phyloP scores from a whole-genome alignment of 2,888 invertebrate species.

The Phaonia tiefii region DNA sequence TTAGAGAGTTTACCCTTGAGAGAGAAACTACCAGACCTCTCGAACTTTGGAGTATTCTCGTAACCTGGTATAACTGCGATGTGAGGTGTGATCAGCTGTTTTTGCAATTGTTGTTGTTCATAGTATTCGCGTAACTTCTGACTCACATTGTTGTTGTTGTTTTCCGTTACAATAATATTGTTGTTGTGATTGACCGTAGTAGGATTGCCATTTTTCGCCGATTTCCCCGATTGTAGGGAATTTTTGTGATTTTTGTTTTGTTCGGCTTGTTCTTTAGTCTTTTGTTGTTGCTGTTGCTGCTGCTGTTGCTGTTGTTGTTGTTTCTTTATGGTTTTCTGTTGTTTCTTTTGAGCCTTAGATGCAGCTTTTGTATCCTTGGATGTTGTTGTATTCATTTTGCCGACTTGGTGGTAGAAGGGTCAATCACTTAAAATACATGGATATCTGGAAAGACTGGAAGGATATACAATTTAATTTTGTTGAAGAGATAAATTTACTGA shows the following conservation, averaged over 20 bases:
- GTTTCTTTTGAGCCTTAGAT: conserved; percentile 81
- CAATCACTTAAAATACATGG: conserved; percentile 38
- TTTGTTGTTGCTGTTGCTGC: conserved; percentile 66
- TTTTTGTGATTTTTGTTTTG: conserved; percentile 82
- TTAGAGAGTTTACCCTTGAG: conserved; percentile 78
- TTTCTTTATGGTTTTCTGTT: conserved; percentile 76
- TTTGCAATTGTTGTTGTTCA: conserved; percentile 62
- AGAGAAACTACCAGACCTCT: conserved; percentile 79
- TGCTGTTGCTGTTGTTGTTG: conserved; percentile 69
- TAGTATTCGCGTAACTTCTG: conserved; percentile 72
- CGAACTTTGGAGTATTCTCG: conserved; percentile 75
- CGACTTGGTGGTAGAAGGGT: background rate
- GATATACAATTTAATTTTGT: no score
- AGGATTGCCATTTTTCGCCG: conserved; percentile 58
- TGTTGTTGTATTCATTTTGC: conserved; percentile 72
- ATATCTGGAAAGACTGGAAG: conserved; percentile 26
- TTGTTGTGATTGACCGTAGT: conserved; percentile 70
- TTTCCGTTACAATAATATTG: conserved; percentile 68
- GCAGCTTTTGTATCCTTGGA: conserved; percentile 75
- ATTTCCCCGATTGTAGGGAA: conserved; percentile 56
- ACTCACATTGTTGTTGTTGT: conserved; percentile 75
- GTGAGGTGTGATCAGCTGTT: conserved; percentile 56
- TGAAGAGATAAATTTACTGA: no score
- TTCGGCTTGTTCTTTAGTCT: conserved; percentile 80
- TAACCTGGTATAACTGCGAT: conserved; percentile 57